Percentiles rank a stretch among this genome's conserved stretches.
These are phyloP conservation scores for Pteria penguin DNA, from an alignment of 2,888 invertebrate genomes.

Conservation along the genomic window DNA sequence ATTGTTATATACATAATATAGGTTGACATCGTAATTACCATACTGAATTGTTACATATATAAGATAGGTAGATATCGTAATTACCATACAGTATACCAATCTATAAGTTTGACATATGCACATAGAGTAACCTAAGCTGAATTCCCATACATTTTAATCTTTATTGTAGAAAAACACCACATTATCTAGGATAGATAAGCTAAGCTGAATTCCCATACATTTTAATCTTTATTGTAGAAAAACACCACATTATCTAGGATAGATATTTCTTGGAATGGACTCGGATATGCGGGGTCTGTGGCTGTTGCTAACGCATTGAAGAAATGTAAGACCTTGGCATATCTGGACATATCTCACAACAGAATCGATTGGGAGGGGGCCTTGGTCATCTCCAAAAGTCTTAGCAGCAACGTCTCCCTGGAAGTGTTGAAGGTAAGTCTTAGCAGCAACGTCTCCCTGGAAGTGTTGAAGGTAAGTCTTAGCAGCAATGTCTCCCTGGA, in stretches of 20 bases:
- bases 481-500: no score
- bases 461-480: no score
- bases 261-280: constrained; percentile 69
- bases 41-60: no score
- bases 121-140: neutral
- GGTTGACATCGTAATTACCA: no score
- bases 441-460: no score
- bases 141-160: constrained; percentile 8
- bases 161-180: constrained; percentile 61
- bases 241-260: constrained; percentile 56
- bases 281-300: constrained; percentile 69
- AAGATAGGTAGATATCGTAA: no score
- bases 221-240: constrained; percentile 56
- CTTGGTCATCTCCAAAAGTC: constrained; percentile 57
- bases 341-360: constrained; percentile 64
- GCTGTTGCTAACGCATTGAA: constrained; percentile 63
- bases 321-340: constrained; percentile 53
- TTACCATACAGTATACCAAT: no score
- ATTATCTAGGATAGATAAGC: constrained; percentile 49
- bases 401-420: constrained; percentile 50
- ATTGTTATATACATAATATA: no score
- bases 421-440: neutral
- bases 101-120: neutral
- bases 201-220: neutral
- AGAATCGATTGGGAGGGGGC: constrained; percentile 66